Base-by-base conservation (phyloP, 2,888 invertebrate species). In the Cerastoderma edule region DNA sequence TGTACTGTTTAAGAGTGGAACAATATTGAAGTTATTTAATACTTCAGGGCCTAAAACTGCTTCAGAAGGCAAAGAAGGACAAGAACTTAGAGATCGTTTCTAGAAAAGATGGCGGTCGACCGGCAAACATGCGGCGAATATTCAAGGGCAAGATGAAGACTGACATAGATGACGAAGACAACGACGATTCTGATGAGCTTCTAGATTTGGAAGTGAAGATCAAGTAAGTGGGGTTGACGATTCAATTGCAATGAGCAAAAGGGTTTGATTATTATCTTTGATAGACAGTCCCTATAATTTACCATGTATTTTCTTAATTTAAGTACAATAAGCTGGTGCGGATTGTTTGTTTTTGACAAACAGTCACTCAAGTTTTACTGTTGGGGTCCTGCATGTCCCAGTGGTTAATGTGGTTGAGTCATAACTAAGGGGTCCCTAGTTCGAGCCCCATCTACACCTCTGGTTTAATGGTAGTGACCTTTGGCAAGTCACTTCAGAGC, bases 191-290 rank as follows among this genome's bases (percentile, higher is more conserved):
- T n/a, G 92, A 92, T 87, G 93, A 93, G 32, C 86, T 92, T 56
- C 83, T 85, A 16, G 93, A 93, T 66, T 86, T 94, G 22, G 93
- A 93, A 78, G 87, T 89, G 60, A 93, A 92, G 84, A 91, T 93
- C 16, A 92, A 91, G 93, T 93, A 88, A 77, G 88, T 63, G 0
- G 13, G 8, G 39, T 39, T 39, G 39, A 39, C n/a, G n/a, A n/a
- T n/a, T n/a, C n/a, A n/a, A n/a, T n/a, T n/a, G n/a, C n/a, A n/a
- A n/a, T n/a, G n/a, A n/a, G n/a, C n/a, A n/a, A n/a, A n/a, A n/a
- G n/a, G n/a, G n/a, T 39, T 39, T 39, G 16, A 10, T 16, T 39
- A 39, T 39, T 10, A n/a, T 32, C 30, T 19, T 24, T 19, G 50
- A 30, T 54, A 13, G 22, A 16, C 56, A 35, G 8, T 19, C 24